These are phyloP conservation scores for Lagocephalus sceleratus DNA, from an alignment of 2,797 vertebrate species.

Conservation along the genomic window DNA sequence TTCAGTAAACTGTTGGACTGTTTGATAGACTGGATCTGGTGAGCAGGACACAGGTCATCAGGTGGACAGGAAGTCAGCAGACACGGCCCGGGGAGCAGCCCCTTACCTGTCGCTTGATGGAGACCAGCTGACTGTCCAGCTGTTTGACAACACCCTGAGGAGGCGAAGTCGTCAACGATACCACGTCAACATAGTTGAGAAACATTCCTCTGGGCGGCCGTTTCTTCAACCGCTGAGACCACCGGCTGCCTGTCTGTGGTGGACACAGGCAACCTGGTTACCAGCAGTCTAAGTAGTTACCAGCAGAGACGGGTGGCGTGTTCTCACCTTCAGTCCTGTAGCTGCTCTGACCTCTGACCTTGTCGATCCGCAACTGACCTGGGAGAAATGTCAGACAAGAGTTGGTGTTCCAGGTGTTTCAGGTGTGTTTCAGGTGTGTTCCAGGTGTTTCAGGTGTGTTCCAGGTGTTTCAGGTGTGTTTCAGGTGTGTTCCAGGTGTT, in stretches of 20 bases:
- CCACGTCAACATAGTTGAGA: constrained; percentile 86
- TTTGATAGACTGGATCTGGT: constrained; percentile 91
- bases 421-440: no score
- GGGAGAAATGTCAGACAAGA: constrained; percentile 5
- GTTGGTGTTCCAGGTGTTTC: background rate
- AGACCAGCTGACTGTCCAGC: constrained; percentile 89
- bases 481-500: no score
- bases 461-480: no score
- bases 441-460: no score
- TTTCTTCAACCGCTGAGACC: constrained; percentile 86
- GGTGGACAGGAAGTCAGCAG: background rate
- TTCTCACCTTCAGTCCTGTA: constrained; percentile 56
- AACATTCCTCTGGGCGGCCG: constrained; percentile 97
- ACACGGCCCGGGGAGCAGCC: background rate
- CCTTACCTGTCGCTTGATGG: constrained; percentile 92
- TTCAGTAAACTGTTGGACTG: constrained; percentile 88
- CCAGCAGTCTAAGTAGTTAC: background rate
- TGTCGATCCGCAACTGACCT: constrained; percentile 52
- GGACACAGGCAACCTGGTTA: constrained; percentile 1
- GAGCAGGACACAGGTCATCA: background rate
- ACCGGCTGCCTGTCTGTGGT: constrained; percentile 50
- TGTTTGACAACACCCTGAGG: constrained; percentile 87
- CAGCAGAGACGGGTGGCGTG: background rate
- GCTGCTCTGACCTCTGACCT: constrained; percentile 56
- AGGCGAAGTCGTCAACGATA: constrained; percentile 86